Base-by-base conservation (phyloP, 2,797 vertebrate genomes). In the Ibycter americanus region DNA sequence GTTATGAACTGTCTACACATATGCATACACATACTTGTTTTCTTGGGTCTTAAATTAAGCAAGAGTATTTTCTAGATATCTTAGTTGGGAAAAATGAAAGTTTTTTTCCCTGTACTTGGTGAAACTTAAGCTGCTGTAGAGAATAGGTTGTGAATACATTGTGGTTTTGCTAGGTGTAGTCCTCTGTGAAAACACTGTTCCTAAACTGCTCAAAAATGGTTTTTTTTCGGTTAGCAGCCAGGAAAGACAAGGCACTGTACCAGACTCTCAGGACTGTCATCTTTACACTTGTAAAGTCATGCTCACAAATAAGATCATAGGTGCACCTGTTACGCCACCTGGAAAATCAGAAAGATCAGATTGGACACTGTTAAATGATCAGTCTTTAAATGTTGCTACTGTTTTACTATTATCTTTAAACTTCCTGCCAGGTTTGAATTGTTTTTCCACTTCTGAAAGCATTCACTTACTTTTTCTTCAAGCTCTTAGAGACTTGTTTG, bases 401-500 rank as follows among this genome's bases (percentile, higher is more conserved):
- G n/a, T 62, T 87, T 93, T 71, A 72, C 67, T 96, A 1, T 90
- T 92, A 40, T 38, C 89, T 91, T 92, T 82, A 68, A 70, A 66
- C 29, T 82, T 85, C 93, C 89, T 97, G 73, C 22, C 46, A 5
- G 80, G 71, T 74, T 95, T 79, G 61, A 55, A 78, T 83, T 94
- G 59, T 89, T 83, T 92, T 94, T 90, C 25, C 67, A 4, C 87
- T 97, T 96, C 97, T 96, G 89, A 98, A 97, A 97, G 65, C 76
- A 34, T 77, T 51, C 90, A 56, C 98, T 95, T 96, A 40, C 84
- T 98, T 98, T 98, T 87, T 97, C 93, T 94, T 95, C 96, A 97
- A 99, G 99, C 99, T 93, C 98, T 99, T 97, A 99, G 99, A 98
- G 99, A 99, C 97, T 98, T 99, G 92, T 99, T 99, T 95, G 99